Evolutionary conservation across 2,888 invertebrate genomes (phyloP).

Genomic region (Nemurella pictetii): DNA sequence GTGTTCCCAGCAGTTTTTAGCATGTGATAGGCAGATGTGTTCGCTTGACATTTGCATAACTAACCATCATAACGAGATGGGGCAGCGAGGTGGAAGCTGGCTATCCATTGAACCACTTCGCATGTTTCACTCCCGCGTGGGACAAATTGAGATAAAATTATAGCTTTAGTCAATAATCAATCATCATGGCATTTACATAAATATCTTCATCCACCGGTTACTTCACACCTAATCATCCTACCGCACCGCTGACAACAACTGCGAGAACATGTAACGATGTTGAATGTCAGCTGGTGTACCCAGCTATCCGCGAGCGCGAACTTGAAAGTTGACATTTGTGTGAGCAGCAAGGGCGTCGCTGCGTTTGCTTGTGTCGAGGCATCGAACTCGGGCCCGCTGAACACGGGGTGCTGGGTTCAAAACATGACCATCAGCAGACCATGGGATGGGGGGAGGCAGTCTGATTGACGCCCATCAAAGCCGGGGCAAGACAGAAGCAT

Average conservation of each 20-base stretch:
- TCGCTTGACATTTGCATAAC: background rate
- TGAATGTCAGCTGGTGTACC: background rate
- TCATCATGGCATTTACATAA: background rate
- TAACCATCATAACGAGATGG: background rate
- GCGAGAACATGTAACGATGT: background rate
- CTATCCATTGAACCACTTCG: no score
- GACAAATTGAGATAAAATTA: background rate
- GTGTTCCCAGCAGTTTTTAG: background rate
- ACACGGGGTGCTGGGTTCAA: background rate
- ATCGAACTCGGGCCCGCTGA: background rate
- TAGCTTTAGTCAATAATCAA: background rate
- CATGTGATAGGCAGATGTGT: background rate
- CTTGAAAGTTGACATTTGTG: background rate
- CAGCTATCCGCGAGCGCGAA: no score
- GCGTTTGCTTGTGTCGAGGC: background rate
- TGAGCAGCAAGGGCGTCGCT: background rate
- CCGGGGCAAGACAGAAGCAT: background rate
- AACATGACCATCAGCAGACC: background rate
- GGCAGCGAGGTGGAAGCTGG: background rate
- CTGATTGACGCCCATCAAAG: background rate
- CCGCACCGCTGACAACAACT: no score
- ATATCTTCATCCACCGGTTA: background rate
- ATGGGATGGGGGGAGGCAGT: background rate
- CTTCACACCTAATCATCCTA: background rate
- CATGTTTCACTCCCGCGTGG: background rate